Evolutionary conservation across 2,113 vertebrate genomes (phyloP), one percentile per base, ranked within the genome.

Genomic region (Genyomyrus donnyi): DNA sequence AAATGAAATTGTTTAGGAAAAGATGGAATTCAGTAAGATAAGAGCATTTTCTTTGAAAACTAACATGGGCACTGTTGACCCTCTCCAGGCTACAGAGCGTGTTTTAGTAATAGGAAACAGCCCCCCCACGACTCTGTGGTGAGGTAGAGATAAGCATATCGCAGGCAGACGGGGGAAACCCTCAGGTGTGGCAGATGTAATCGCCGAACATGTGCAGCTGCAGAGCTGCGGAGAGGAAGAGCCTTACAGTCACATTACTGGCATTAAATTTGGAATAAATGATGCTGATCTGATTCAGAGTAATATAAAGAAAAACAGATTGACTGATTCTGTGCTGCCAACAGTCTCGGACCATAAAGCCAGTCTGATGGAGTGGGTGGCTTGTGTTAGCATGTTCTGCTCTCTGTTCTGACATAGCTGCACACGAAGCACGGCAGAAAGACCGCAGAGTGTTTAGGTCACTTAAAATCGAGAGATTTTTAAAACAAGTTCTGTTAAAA

Each of bases 1-100:
- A 85, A 85, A 48, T 85, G 15, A 85, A 85, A 85, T 45, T 46
- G 45, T 48, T 85, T n/a, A 46, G 83, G 45, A 85, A 85, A 85
- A 85, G 39, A 46, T 48, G 83, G 42, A 85, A 48, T 48, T n/a
- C 5, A 24, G 83, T 39, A 85, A 85, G 83, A 85, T 85, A 85
- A 46, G 83, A 24, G 83, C 21, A 46, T 48, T 85, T 85, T 24
- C 83, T 85, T 85, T 85, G 83, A 85, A 85, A 46, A n/a, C 19
- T 48, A 48, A 24, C 39, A 85, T 48, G 42, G 45, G 83, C 42
- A 11, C 5, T n/a, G 45, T 85, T 48, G 45, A 45, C 42, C 83
- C 83, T 45, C 83, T n/a, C 39, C 21, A 48, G 83, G 39, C 9
- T 45, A 24, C 15, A 85, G 15, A 85, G 83, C 21, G 5, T 48